Evolutionary conservation across 1,140 invertebrate genomes (phyloP).

Genomic region (Drosophila arawakana): DNA sequence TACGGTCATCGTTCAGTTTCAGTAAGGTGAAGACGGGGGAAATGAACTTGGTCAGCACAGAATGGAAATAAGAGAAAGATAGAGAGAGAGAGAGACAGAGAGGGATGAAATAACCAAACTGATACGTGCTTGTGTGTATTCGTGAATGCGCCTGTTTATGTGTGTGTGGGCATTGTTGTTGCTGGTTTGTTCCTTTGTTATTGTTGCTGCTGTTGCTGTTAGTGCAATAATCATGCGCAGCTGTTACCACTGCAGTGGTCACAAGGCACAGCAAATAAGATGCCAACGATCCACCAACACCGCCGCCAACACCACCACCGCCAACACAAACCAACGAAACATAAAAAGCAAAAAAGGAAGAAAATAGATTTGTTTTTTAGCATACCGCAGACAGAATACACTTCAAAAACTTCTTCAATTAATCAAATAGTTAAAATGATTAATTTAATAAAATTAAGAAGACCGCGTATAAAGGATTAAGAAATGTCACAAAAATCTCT

Average conservation of each 20-base stretch:
- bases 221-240: slow-evolving; percentile 57
- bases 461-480: too few relatives aligned
- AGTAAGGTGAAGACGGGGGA: background rate
- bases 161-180: slow-evolving; percentile 11
- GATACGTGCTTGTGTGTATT: slow-evolving; percentile 15
- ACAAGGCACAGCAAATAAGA: slow-evolving; percentile 8
- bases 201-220: slow-evolving; percentile 28
- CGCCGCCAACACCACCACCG: slow-evolving; percentile 8
- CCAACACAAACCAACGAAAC: slow-evolving; percentile 3
- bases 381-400: too few relatives aligned
- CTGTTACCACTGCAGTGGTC: slow-evolving; percentile 40
- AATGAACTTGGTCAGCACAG: slow-evolving; percentile 29
- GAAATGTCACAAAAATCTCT: too few relatives aligned
- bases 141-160: background rate
- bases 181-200: slow-evolving; percentile 3
- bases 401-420: too few relatives aligned
- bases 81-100: background rate
- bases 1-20: slow-evolving; percentile 10
- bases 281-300: slow-evolving; percentile 11
- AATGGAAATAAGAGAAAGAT: background rate
- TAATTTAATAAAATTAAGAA: too few relatives aligned
- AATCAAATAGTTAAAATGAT: too few relatives aligned
- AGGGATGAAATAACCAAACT: slow-evolving; percentile 17
- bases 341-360: background rate
- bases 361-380: too few relatives aligned